Evolutionary conservation across 2,797 vertebrate species (phyloP).

Genomic region (Spondyliosoma cantharus): DNA sequence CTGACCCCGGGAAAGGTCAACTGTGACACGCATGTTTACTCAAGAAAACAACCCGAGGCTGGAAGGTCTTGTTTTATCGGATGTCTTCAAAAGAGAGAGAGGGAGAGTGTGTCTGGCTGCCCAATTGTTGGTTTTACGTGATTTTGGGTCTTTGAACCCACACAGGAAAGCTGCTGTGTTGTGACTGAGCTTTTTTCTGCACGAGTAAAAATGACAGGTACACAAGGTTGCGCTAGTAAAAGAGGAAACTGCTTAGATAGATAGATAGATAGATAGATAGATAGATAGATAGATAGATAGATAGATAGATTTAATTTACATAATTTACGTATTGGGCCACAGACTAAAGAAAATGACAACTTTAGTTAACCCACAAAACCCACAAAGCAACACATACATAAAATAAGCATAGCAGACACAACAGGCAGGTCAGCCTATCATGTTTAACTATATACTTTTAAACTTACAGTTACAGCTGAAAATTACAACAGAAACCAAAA

Average conservation of each 20-base stretch:
- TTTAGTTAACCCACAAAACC: no score
- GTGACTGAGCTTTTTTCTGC: constrained; percentile 60
- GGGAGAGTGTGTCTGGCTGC: constrained; percentile 46
- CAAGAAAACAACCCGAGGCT: constrained; percentile 85
- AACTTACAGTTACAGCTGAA: no score
- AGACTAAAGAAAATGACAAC: no score
- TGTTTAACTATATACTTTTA: no score
- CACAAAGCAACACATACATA: no score
- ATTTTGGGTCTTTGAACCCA: constrained; percentile 74
- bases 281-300: constrained; percentile 47
- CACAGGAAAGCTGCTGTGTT: constrained; percentile 56
- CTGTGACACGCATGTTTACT: constrained; percentile 90
- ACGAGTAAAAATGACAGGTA: constrained; percentile 45
- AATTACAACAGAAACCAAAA: no score
- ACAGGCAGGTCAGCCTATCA: no score
- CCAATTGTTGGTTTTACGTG: constrained; percentile 75
- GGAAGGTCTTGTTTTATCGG: constrained; percentile 86
- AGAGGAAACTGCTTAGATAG: constrained; percentile 25
- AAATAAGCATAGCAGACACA: no score
- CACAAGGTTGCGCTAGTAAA: constrained; percentile 21
- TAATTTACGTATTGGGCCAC: no score
- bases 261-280: constrained; percentile 48
- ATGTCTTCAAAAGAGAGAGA: constrained; percentile 79
- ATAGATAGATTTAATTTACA: constrained; percentile 39
- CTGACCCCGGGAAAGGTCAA: constrained; percentile 89